Percentiles rank a stretch among this genome's conserved stretches.
phyloP scores from a whole-genome alignment of 2,113 vertebrate species.

The Sylvicapra grimmia region DNA sequence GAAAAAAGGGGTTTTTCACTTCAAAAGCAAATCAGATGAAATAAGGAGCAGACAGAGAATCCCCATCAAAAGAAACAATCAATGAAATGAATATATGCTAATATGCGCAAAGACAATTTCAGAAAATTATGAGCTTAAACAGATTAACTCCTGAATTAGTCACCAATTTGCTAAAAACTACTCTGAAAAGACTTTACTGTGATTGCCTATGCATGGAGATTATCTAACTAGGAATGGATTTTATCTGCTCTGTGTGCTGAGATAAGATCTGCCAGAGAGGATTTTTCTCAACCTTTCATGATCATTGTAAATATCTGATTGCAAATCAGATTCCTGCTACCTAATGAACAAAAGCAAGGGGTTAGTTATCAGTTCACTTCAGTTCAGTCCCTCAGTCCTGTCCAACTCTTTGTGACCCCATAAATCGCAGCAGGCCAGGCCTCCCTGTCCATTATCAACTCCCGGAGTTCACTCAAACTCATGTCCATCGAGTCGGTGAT shows the following conservation, averaged over 20 bases:
- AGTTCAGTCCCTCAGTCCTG: too few species aligned
- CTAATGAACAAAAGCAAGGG: slow-evolving; percentile 72
- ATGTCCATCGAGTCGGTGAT: too few species aligned
- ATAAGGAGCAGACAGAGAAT: neutral
- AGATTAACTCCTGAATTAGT: slow-evolving; percentile 39
- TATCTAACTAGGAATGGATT: slow-evolving; percentile 28
- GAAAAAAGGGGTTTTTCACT: neutral
- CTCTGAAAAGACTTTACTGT: slow-evolving; percentile 29
- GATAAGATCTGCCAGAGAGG: slow-evolving; percentile 9
- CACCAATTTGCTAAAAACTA: slow-evolving; percentile 40
- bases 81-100: slow-evolving; percentile 48
- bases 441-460: too few species aligned
- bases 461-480: too few species aligned
- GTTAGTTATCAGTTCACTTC: slow-evolving; percentile 46
- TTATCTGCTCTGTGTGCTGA: neutral
- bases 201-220: slow-evolving; percentile 42
- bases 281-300: slow-evolving; percentile 60
- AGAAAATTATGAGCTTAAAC: slow-evolving; percentile 48
- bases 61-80: slow-evolving; percentile 42
- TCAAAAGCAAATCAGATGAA: slow-evolving; percentile 52
- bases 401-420: too few species aligned
- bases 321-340: slow-evolving; percentile 72
- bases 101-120: slow-evolving; percentile 51
- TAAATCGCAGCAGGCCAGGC: too few species aligned
- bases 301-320: slow-evolving; percentile 70